Evolutionary conservation across 2,888 invertebrate species (phyloP).

Genomic region (Antitype chi): DNA sequence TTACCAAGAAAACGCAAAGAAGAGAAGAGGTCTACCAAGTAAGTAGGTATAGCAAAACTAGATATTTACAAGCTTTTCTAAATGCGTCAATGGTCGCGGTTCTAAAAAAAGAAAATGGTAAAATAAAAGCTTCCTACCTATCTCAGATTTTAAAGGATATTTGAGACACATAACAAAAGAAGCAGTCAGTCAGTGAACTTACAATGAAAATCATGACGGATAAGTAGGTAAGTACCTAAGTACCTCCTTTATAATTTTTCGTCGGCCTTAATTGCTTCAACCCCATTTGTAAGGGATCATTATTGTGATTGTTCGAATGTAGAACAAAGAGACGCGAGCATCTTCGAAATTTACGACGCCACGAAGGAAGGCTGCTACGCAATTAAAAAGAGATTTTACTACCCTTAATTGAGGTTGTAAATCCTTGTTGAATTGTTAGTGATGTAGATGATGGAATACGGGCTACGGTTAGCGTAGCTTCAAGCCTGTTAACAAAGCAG

Average conservation of each 20-base stretch:
- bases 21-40: too few relatives aligned
- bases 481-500: slow-evolving; percentile 30
- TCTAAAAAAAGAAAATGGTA: not conserved
- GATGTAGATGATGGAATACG: slow-evolving; percentile 16
- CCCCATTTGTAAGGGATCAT: slow-evolving; percentile 56
- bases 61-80: not conserved
- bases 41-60: not conserved
- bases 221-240: not conserved
- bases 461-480: not conserved
- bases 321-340: slow-evolving; percentile 47
- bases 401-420: slow-evolving; percentile 60
- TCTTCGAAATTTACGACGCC: slow-evolving; percentile 54
- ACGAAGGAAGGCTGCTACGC: slow-evolving; percentile 41
- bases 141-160: not conserved
- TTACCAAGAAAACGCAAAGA: not conserved
- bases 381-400: slow-evolving; percentile 69
- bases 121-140: not conserved
- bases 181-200: slow-evolving; percentile 12
- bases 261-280: slow-evolving; percentile 42
- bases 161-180: slow-evolving; percentile 8
- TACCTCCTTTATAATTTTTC: slow-evolving; percentile 26
- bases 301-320: slow-evolving; percentile 50
- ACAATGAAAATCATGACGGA: slow-evolving; percentile 22
- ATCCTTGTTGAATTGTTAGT: slow-evolving; percentile 46
- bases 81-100: not conserved